Conservation (phyloP, 2,888 invertebrate genomes). For the Polyommatus iphigenia region DNA sequence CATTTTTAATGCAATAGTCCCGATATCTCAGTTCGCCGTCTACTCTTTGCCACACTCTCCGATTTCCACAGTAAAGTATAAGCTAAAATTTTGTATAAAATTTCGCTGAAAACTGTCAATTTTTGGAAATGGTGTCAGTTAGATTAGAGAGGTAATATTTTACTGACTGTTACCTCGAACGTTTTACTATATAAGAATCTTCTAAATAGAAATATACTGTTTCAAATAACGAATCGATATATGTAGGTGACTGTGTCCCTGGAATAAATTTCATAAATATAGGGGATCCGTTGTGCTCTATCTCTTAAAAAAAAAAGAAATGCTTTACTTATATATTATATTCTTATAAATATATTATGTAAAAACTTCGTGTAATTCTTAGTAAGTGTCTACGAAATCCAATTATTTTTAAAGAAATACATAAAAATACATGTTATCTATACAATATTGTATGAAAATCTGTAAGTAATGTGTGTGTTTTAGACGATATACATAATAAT, state of each 20-base stretch:
- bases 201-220: conserved; percentile 59
- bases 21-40: conserved; percentile 15
- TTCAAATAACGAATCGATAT: conserved; percentile 61
- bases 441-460: conserved; percentile 55
- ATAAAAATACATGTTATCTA: conserved; percentile 65
- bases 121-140: conserved; percentile 74
- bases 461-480: conserved; percentile 65
- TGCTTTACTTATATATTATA: conserved; percentile 71
- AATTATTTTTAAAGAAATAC: conserved; percentile 62
- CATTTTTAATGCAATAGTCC: neutral
- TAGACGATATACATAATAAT: conserved; percentile 55
- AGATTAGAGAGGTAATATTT: conserved; percentile 58
- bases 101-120: conserved; percentile 69
- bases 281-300: conserved; percentile 75
- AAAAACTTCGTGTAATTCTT: conserved; percentile 73
- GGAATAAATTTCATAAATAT: conserved; percentile 50
- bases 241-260: conserved; percentile 73
- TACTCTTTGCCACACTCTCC: conserved; percentile 34
- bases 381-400: conserved; percentile 76
- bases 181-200: conserved; percentile 60
- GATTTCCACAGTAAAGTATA: conserved; percentile 59
- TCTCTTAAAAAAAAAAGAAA: conserved; percentile 63
- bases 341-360: conserved; percentile 55
- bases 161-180: conserved; percentile 58
- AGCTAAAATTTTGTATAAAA: conserved; percentile 54